phyloP scores from a whole-genome alignment of 2,113 vertebrate genomes.

The Coptodon bakossiorum region DNA sequence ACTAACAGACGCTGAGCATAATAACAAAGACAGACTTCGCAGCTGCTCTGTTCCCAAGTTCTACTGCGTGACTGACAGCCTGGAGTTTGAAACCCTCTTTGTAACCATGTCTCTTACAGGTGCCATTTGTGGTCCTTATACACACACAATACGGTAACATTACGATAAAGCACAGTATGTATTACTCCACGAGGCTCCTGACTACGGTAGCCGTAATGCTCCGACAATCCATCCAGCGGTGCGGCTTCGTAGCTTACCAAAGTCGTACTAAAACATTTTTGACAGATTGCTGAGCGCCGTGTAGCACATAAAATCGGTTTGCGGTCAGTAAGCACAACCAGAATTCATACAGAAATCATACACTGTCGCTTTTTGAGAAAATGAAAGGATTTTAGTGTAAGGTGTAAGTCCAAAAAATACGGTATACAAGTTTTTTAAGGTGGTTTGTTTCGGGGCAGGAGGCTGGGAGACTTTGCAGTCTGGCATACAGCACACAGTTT shows the following conservation, averaged over 20 bases:
- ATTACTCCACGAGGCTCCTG: too few relatives aligned
- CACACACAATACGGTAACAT: rapidly evolving
- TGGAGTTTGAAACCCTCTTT: rapidly evolving
- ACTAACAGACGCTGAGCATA: rapidly evolving
- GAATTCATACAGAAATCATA: rapidly evolving
- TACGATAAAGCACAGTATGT: too few relatives aligned
- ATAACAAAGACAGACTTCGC: neutral
- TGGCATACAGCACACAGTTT: neutral
- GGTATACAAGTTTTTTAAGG: rapidly evolving
- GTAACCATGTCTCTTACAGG: rapidly evolving
- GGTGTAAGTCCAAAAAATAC: rapidly evolving
- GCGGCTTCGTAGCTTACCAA: rapidly evolving
- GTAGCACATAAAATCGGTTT: rapidly evolving
- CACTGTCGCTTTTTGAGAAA: rapidly evolving
- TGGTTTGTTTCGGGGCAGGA: neutral
- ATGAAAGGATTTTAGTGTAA: neutral
- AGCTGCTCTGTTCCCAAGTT: neutral
- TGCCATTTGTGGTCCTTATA: too few relatives aligned
- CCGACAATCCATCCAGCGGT: neutral
- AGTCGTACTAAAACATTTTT: rapidly evolving
- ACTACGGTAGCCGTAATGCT: rapidly evolving
- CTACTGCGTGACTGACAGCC: rapidly evolving
- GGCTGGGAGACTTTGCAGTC: neutral
- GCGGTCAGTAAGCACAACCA: rapidly evolving
- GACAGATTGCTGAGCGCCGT: neutral